Evolutionary conservation across 2,888 invertebrate genomes (phyloP).

Genomic region (Achlya flavicornis): DNA sequence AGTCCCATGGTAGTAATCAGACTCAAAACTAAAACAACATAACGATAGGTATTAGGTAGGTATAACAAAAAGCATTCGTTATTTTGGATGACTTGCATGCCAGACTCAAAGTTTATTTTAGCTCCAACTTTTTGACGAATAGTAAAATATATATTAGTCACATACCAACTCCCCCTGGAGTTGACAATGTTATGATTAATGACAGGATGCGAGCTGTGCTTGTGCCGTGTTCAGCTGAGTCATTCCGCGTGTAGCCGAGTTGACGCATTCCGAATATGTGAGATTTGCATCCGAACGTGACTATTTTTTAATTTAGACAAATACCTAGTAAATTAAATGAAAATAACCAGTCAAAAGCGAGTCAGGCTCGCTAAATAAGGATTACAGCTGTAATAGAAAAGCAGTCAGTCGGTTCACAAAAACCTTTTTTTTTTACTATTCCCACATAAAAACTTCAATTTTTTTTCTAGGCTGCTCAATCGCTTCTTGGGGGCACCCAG

Average conservation of each 20-base stretch:
- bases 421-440: too few relatives aligned
- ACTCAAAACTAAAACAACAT: too few relatives aligned
- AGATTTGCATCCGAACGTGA: conserved; percentile 3
- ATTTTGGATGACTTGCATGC: background rate
- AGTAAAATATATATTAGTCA: conserved; percentile 23
- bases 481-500: too few relatives aligned
- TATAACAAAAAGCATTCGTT: background rate
- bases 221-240: conserved; percentile 28
- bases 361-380: too few relatives aligned
- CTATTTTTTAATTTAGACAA: too few relatives aligned
- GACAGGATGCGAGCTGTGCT: conserved; percentile 35
- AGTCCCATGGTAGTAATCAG: too few relatives aligned
- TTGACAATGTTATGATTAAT: conserved; percentile 55
- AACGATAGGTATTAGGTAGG: background rate
- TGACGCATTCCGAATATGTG: conserved; percentile 26
- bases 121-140: conserved; percentile 1
- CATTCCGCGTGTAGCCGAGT: conserved; percentile 20
- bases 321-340: too few relatives aligned
- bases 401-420: too few relatives aligned
- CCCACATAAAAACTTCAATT: too few relatives aligned
- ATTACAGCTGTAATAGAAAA: too few relatives aligned
- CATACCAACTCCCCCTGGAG: conserved; percentile 29
- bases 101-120: background rate
- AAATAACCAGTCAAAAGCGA: too few relatives aligned
- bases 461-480: too few relatives aligned